Conservation (phyloP, 2,113 vertebrate species). For the Prietella phreatophila region DNA sequence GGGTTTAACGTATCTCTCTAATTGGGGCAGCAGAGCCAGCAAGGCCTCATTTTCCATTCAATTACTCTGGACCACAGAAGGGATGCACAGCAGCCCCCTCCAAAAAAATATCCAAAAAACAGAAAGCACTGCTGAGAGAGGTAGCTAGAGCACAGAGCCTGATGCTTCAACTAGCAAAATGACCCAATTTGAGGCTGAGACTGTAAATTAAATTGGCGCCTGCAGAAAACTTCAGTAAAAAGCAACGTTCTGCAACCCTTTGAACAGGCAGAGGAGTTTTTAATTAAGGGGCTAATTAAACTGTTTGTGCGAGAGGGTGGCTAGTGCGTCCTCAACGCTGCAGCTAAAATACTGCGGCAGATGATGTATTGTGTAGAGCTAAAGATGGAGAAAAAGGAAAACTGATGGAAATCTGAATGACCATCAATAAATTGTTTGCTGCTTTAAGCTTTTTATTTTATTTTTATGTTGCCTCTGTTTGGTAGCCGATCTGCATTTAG, state of each 20-base stretch:
- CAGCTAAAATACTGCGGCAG: conserved; percentile 43
- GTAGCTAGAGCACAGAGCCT: conserved; percentile 39
- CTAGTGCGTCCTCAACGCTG: conserved; percentile 43
- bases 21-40: conserved; percentile 72
- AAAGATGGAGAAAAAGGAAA: conserved; percentile 40
- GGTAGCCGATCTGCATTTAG: background rate
- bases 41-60: conserved; percentile 75
- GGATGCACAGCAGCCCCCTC: conserved; percentile 55
- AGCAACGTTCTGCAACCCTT: conserved; percentile 57
- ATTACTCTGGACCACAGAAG: conserved; percentile 71
- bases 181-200: conserved; percentile 75
- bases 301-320: conserved; percentile 51
- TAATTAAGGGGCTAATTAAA: conserved; percentile 71
- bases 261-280: conserved; percentile 68
- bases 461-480: background rate
- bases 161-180: conserved; percentile 62
- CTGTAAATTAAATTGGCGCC: conserved; percentile 76
- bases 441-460: background rate
- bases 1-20: conserved; percentile 70
- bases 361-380: conserved; percentile 47
- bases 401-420: conserved; percentile 37
- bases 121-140: conserved; percentile 51
- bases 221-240: conserved; percentile 72
- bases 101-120: conserved; percentile 55
- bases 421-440: conserved; percentile 30